phyloP scores from a whole-genome alignment of 2,797 vertebrate species.

The Sus cebifrons region DNA sequence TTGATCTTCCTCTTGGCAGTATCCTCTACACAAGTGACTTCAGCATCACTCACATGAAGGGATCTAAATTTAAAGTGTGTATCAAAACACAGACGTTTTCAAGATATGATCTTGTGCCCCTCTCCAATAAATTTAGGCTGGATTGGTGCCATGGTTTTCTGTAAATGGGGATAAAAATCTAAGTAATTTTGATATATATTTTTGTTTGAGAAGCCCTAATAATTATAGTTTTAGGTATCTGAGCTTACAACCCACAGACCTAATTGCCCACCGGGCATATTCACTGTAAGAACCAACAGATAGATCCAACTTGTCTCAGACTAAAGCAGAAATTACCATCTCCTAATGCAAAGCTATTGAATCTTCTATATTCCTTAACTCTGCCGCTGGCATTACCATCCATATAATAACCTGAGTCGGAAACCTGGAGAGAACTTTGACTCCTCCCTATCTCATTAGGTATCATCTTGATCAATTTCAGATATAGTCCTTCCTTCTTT shows the following conservation, averaged over 20 bases:
- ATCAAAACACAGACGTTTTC: not conserved
- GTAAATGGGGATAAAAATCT: not conserved
- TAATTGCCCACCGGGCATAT: not conserved
- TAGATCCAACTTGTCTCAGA: not conserved
- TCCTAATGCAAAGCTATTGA: not conserved
- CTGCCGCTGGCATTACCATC: not conserved
- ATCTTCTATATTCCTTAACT: not conserved
- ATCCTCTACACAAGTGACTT: not conserved
- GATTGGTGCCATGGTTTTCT: not conserved
- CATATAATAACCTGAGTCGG: not conserved
- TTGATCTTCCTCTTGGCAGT: not conserved
- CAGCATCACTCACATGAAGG: not conserved
- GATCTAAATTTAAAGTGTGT: not conserved
- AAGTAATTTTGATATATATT: not conserved
- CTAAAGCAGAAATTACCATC: slow-evolving; percentile 5
- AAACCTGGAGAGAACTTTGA: not conserved
- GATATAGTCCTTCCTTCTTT: not conserved
- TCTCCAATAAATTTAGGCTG: not conserved
- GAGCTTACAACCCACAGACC: not conserved
- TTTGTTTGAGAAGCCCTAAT: not conserved
- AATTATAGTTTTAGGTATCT: not conserved
- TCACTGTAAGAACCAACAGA: not conserved
- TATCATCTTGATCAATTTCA: not conserved
- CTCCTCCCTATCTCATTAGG: not conserved
- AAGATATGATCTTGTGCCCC: not conserved